These are phyloP conservation scores for Amblyjoppa fuscipennis DNA, from an alignment of 2,888 invertebrate species.

Conservation along the genomic window DNA sequence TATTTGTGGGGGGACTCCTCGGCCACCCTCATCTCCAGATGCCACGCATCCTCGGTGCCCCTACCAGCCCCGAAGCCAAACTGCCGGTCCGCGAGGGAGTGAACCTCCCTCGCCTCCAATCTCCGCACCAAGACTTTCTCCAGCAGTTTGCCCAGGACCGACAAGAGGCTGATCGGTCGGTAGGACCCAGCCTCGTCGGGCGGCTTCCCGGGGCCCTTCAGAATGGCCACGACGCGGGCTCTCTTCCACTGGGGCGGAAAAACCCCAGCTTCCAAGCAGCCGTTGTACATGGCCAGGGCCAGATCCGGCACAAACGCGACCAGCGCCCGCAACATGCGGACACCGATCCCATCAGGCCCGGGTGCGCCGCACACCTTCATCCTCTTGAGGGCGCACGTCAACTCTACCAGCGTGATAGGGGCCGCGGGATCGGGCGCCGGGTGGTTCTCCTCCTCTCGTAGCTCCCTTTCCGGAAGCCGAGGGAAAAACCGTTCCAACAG, in stretches of 20 bases:
- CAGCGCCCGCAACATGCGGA: not conserved
- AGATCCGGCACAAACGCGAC: not conserved
- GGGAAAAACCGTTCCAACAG: no score
- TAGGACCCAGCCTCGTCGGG: constrained; percentile 32
- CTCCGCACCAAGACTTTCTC: not conserved
- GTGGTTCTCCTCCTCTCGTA: no score
- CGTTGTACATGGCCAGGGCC: not conserved
- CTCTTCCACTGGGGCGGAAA: constrained; percentile 38
- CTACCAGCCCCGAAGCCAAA: constrained; percentile 29
- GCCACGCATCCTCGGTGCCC: constrained; percentile 23
- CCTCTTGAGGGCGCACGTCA: not conserved
- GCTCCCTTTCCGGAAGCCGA: no score
- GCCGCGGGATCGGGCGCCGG: no score
- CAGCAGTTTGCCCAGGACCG: constrained; percentile 6
- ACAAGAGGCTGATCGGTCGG: not conserved
- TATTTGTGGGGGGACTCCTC: constrained; percentile 21
- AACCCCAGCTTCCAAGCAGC: constrained; percentile 37
- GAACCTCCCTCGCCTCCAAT: constrained; percentile 12
- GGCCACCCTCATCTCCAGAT: not conserved
- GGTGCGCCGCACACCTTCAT: not conserved
- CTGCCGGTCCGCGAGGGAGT: constrained; percentile 24
- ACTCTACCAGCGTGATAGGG: not conserved
- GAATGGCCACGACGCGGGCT: constrained; percentile 22
- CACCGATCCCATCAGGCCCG: not conserved
- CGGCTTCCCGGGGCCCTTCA: constrained; percentile 14